phyloP scores from a whole-genome alignment of 1,140 invertebrate species.

The Epicauta chinensis region DNA sequence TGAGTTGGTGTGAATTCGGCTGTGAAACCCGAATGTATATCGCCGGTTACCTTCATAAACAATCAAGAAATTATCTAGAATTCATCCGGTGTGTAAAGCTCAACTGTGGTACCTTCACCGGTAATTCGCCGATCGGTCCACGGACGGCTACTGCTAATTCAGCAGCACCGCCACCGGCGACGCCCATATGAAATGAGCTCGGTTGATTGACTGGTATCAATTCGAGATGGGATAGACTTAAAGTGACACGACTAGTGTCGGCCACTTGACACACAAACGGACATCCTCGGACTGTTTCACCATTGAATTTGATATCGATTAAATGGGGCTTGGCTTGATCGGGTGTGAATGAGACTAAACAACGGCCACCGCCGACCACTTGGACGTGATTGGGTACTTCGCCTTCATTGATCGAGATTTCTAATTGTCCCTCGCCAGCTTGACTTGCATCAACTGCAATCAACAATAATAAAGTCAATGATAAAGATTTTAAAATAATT shows the following conservation, averaged over 20 bases:
- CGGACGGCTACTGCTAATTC: conserved; percentile 84
- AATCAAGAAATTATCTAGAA: too few relatives aligned
- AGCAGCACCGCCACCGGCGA: conserved; percentile 77
- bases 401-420: conserved; percentile 97
- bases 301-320: conserved; percentile 98
- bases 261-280: conserved; percentile 81
- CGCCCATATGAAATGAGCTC: conserved; percentile 82
- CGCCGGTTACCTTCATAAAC: conserved; percentile 61
- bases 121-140: conserved; percentile 70
- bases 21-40: conserved; percentile 76
- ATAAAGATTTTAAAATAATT: too few relatives aligned
- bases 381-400: conserved; percentile 97
- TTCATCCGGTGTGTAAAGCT: too few relatives aligned
- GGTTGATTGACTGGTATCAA: conserved; percentile 81
- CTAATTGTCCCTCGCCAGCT: conserved; percentile 93
- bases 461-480: neutral
- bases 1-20: conserved; percentile 86
- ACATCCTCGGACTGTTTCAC: conserved; percentile 87
- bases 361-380: conserved; percentile 88
- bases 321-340: conserved; percentile 85
- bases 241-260: conserved; percentile 70
- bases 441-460: conserved; percentile 87
- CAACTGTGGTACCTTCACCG: conserved; percentile 53
- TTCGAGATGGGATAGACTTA: conserved; percentile 75
- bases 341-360: conserved; percentile 92